Evolutionary conservation across 35 echinoderm and acorn worm species (phyloP).

Genomic region (Ptychodera flava): DNA sequence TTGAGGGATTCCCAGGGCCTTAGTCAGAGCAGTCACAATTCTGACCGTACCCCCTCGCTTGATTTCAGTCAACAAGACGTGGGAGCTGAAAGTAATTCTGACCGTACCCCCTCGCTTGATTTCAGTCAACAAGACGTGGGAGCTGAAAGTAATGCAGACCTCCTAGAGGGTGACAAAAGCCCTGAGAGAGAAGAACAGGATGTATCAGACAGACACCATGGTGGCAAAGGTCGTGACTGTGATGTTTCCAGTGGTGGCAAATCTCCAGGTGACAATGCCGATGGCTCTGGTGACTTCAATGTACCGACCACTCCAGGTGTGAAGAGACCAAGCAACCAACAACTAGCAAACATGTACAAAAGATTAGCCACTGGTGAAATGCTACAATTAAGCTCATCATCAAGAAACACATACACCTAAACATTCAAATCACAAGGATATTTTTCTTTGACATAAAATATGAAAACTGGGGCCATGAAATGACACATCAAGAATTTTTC

Average conservation of each 20-base stretch:
- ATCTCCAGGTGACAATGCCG: background rate
- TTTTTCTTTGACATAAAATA: too few species aligned
- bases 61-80: too few species aligned
- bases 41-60: background rate
- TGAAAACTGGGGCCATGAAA: too few species aligned
- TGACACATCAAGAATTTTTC: too few species aligned
- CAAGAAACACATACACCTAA: too few species aligned
- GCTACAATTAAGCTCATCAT: too few species aligned
- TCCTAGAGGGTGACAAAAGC: background rate
- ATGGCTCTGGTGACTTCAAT: background rate
- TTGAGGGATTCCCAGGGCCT: background rate
- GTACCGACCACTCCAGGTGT: background rate
- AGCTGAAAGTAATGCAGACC: too few species aligned
- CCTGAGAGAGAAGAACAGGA: background rate
- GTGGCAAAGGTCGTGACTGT: background rate
- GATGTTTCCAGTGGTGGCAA: background rate
- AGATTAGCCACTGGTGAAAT: background rate
- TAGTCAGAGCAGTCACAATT: background rate
- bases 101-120: background rate
- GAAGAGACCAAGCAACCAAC: background rate
- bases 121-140: too few species aligned
- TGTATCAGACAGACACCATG: background rate
- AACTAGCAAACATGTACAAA: background rate
- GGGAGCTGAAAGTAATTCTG: too few species aligned
- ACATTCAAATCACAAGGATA: too few species aligned